phyloP scores from a whole-genome alignment of 2,888 invertebrate species.

The Osedax frankpressi region DNA sequence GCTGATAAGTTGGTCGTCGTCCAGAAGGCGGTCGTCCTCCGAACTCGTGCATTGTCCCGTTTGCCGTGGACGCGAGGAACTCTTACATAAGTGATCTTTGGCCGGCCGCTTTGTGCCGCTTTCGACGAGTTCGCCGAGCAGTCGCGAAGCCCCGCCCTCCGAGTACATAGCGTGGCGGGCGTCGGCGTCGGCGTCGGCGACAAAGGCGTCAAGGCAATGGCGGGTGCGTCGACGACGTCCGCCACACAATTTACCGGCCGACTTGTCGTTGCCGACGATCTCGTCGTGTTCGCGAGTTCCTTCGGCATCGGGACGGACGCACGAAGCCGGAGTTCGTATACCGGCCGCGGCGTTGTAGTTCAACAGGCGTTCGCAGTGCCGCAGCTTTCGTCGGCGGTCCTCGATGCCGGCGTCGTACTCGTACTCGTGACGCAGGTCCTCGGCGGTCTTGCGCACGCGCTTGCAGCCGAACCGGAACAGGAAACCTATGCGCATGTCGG shows the following conservation, averaged over 20 bases:
- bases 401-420: too few species aligned
- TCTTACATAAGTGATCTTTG: not conserved
- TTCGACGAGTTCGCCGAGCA: not conserved
- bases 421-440: not conserved
- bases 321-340: too few species aligned
- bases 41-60: not conserved
- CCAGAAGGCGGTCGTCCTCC: not conserved
- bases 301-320: too few species aligned
- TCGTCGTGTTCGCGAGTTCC: too few species aligned
- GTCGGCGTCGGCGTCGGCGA: not conserved
- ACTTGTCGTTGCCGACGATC: too few species aligned
- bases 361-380: too few species aligned
- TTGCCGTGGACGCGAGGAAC: not conserved
- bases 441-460: not conserved
- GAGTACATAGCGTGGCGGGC: not conserved
- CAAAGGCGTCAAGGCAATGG: too few species aligned
- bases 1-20: not conserved
- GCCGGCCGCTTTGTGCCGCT: not conserved
- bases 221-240: too few species aligned
- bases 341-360: too few species aligned
- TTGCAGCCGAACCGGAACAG: not conserved
- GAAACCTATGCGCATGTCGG: not conserved
- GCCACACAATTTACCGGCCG: too few species aligned
- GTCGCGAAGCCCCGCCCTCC: not conserved
- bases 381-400: too few species aligned